A percentile compares a stretch with the other conserved stretches of the same genome.
phyloP scores from a whole-genome alignment of 2,888 invertebrate species.

The Brachypalpus laphriformis region DNA sequence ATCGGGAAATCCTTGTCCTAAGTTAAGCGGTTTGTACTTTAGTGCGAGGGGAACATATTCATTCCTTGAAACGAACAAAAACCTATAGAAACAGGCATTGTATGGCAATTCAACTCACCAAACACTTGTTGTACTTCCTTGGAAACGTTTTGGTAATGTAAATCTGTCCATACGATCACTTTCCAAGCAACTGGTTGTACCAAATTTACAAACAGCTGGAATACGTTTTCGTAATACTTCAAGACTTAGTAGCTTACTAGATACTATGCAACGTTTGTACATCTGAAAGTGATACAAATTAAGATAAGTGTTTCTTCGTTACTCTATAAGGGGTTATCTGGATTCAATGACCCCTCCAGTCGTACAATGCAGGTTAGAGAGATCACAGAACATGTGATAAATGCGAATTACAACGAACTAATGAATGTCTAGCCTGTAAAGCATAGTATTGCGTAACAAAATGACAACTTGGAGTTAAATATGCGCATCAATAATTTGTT shows the following conservation, averaged over 20 bases:
- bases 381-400: conserved; percentile 24
- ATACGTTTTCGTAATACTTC: too few relatives aligned
- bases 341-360: too few relatives aligned
- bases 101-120: conserved; percentile 76
- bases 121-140: conserved; percentile 82
- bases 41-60: conserved; percentile 93
- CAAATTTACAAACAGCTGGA: conserved; percentile 21
- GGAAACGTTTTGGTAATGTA: conserved; percentile 80
- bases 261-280: background rate
- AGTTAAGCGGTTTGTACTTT: conserved; percentile 94
- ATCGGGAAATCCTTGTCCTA: conserved; percentile 98
- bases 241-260: conserved; percentile 4
- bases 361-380: background rate
- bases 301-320: background rate
- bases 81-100: background rate
- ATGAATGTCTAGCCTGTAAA: background rate
- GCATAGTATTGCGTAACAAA: conserved; percentile 22
- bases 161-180: conserved; percentile 80
- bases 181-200: conserved; percentile 33
- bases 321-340: too few relatives aligned
- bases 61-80: conserved; percentile 87
- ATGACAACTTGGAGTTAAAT: conserved; percentile 20
- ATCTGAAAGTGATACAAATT: conserved; percentile 39
- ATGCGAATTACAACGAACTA: background rate
- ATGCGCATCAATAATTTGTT: background rate